Base-by-base conservation (phyloP, 2,888 invertebrate species). In the Rhingia campestris region DNA sequence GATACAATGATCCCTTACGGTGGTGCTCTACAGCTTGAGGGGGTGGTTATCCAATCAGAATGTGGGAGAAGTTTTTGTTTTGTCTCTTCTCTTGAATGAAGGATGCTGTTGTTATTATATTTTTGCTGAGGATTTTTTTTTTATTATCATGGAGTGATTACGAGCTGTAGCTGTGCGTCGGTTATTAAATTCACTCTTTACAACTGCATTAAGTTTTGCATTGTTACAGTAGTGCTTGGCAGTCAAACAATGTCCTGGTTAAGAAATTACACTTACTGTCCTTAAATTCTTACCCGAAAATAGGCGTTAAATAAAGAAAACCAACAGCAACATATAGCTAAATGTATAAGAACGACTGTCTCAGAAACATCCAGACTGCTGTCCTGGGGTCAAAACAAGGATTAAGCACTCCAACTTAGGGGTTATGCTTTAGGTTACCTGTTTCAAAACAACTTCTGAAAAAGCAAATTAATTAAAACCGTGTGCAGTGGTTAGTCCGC, bases 11-110 rank as follows among this genome's bases (percentile, higher is more conserved):
- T 63, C 43, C 63, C 82, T 56, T 63, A 63, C 73, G 53, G 49
- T 54, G 49, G 56, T 73, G 73, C 9, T 67, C 82, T 47, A 81
- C 58, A 69, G 75, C 81, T 81, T 51, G 12, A 64, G 79, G 77
- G 59, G 73, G 64, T 69, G 77, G 82, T 82, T 79, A 82, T 82
- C 82, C 82, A 82, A 82, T 82, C 79, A 82, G 69, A 82, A 81
- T 51, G 43, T 22, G 33, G 49, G 7, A 70, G 22, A 22, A 22
- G 22, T 43, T 7, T 51, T 39, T 59, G 3, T 0, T 37, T 39
- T 45, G 43, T 1, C 22, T 22, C 1, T 22, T 22, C 22, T 22
- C 22, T 22, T 22, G 32, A 33, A 63, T 43, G 22, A 33, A 47
- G 10, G 4, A 37, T 67, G 22, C 33, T 49, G 33, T 59, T 33